Base-by-base conservation (phyloP, 2,888 invertebrate species). In the Nineta flava region DNA sequence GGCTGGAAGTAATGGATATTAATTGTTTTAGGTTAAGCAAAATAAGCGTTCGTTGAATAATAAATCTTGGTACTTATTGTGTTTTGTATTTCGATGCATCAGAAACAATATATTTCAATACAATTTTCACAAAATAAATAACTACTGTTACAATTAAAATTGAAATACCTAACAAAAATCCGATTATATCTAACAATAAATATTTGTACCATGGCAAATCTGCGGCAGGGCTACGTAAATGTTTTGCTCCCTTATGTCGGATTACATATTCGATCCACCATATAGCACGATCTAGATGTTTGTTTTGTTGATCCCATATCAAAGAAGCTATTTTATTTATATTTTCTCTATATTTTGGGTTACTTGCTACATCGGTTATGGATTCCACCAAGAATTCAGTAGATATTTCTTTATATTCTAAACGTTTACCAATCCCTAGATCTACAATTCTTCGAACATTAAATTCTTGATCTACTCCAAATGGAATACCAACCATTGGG, bases 401-500 rank as follows among this genome's bases (percentile, higher is more conserved):
- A n/a, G 62, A 64, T 15, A 73, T 54, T 6, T 62, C 59, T 12
- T 64, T 60, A 50, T 66, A 66, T 41, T 59, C 58, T 6, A 72
- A 50, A 10, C 58, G 58, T 9, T 66, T 52, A 1, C 64, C 68
- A 47, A 65, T 67, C 9, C 71, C 73, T 9, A 62, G 59, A 1
- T 54, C 53, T 48, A 65, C 63, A 15, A 71, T 60, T 31, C 68
- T 66, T 42, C 63, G 64, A 53, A 72, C 65, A 55, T 74, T 70
- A 32, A 68, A 61, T 49, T 64, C 63, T 55, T 76, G 74, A 52
- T 75, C 74, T n/a, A 68, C 67, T 41, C 69, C 66, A 34, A 75
- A 62, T 45, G 75, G 75, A 53, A 76, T 66, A 31, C 72, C 70
- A 50, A 76, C 59, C 41, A 74, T 62, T 6, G 74, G 72, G 47